A percentile compares a stretch with the other conserved stretches of the same genome.
phyloP scores from a whole-genome alignment of 2,888 invertebrate species.

The Laothoe populi region DNA sequence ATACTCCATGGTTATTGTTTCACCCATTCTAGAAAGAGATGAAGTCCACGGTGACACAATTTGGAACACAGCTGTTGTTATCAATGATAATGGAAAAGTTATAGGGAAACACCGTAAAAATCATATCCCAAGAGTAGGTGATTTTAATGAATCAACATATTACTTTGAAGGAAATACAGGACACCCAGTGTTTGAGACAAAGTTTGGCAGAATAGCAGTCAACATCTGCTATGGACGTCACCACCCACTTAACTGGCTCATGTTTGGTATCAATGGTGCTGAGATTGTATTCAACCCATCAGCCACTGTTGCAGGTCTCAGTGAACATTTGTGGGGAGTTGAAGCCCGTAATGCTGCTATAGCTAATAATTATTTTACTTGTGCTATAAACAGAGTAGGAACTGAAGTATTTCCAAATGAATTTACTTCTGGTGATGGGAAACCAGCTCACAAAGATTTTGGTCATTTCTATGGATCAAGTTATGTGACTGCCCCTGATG shows the following conservation, averaged over 20 bases:
- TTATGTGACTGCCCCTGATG: constrained; percentile 97
- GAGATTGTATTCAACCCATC: constrained; percentile 99
- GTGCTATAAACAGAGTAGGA: constrained; percentile 97
- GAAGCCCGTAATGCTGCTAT: constrained; percentile 99
- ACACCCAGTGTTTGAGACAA: constrained; percentile 96
- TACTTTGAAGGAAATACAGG: constrained; percentile 98
- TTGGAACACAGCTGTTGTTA: constrained; percentile 98
- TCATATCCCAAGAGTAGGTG: constrained; percentile 98
- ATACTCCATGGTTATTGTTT: constrained; percentile 97
- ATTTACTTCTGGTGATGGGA: constrained; percentile 86
- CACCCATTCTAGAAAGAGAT: constrained; percentile 98
- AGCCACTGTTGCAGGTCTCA: constrained; percentile 93
- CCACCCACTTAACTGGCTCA: constrained; percentile 99
- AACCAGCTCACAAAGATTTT: constrained; percentile 93
- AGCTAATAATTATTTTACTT: constrained; percentile 97
- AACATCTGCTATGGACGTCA: constrained; percentile 99
- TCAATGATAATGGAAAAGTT: constrained; percentile 93
- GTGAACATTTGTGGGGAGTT: constrained; percentile 97
- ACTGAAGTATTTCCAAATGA: constrained; percentile 91
- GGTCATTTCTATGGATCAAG: constrained; percentile 99
- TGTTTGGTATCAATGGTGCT: constrained; percentile 98
- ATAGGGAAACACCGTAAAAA: constrained; percentile 98
- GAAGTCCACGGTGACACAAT: constrained; percentile 92
- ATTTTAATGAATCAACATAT: constrained; percentile 99
- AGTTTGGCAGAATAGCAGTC: constrained; percentile 94